phyloP scores from a whole-genome alignment of 2,888 invertebrate genomes.

The Euzophera pinguis region DNA sequence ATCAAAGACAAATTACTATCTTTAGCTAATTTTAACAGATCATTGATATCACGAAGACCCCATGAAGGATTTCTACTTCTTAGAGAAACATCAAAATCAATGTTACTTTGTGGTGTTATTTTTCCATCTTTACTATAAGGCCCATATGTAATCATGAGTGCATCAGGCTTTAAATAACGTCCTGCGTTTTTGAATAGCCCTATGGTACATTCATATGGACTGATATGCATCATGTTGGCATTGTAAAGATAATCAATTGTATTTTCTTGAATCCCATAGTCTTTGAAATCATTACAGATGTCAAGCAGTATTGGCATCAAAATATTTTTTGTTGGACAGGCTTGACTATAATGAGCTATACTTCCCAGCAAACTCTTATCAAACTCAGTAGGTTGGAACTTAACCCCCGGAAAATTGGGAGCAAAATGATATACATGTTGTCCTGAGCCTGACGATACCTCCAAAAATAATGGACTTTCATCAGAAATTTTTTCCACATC shows the following conservation, averaged over 20 bases:
- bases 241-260: constrained; percentile 88
- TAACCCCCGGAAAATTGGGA: constrained; percentile 84
- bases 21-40: constrained; percentile 82
- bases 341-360: constrained; percentile 77
- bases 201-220: constrained; percentile 85
- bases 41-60: constrained; percentile 89
- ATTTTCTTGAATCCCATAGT: constrained; percentile 61
- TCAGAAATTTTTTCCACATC: constrained; percentile 57
- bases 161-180: constrained; percentile 83
- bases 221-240: constrained; percentile 94
- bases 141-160: constrained; percentile 90
- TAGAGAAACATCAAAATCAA: constrained; percentile 86
- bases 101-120: constrained; percentile 90
- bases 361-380: constrained; percentile 82
- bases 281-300: constrained; percentile 72
- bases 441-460: constrained; percentile 90
- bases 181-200: constrained; percentile 88
- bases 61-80: constrained; percentile 83
- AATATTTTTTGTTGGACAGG: constrained; percentile 82
- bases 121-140: constrained; percentile 90
- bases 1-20: constrained; percentile 80
- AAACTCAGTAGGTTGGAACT: constrained; percentile 90
- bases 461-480: constrained; percentile 77
- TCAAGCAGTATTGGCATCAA: constrained; percentile 83
- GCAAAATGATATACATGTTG: constrained; percentile 91